Conservation (phyloP, 1,140 invertebrate genomes). For the Heterodera carotae region DNA sequence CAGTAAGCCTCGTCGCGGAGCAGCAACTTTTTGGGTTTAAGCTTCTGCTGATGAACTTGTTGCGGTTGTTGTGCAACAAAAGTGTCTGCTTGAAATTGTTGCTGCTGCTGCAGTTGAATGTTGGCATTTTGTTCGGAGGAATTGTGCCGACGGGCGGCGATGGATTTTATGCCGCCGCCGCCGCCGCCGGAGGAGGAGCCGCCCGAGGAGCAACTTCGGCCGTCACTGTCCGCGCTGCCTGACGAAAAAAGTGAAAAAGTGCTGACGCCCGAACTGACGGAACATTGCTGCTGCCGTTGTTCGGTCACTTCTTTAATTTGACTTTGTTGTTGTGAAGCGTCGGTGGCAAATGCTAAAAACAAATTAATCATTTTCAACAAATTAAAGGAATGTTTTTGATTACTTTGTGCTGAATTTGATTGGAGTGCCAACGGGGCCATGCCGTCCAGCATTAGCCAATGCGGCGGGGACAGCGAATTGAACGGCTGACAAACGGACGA, state of each 20-base stretch:
- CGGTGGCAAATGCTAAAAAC: background rate
- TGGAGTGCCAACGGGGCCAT: background rate
- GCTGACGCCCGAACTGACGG: background rate
- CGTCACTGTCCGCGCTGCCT: background rate
- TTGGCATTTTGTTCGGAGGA: conserved; percentile 4
- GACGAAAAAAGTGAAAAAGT: background rate
- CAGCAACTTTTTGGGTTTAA: conserved; percentile 37
- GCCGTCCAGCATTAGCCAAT: background rate
- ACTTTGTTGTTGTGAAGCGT: background rate
- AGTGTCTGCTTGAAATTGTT: background rate
- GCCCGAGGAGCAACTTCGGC: background rate
- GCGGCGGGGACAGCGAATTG: background rate
- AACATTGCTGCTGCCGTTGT: background rate
- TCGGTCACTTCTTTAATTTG: background rate
- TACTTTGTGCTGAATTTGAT: too few relatives aligned
- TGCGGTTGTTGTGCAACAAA: background rate
- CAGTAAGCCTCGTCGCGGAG: conserved; percentile 80
- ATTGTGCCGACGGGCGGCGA: background rate
- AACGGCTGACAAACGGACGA: background rate
- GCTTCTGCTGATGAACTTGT: background rate
- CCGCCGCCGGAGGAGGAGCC: background rate
- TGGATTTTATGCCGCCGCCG: background rate
- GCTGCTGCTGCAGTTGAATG: background rate
- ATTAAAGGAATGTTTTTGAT: too few relatives aligned
- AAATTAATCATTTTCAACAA: background rate